Evolutionary conservation across 2,888 invertebrate species (phyloP).

Genomic region (Ashinkailepas kermadecensis): DNA sequence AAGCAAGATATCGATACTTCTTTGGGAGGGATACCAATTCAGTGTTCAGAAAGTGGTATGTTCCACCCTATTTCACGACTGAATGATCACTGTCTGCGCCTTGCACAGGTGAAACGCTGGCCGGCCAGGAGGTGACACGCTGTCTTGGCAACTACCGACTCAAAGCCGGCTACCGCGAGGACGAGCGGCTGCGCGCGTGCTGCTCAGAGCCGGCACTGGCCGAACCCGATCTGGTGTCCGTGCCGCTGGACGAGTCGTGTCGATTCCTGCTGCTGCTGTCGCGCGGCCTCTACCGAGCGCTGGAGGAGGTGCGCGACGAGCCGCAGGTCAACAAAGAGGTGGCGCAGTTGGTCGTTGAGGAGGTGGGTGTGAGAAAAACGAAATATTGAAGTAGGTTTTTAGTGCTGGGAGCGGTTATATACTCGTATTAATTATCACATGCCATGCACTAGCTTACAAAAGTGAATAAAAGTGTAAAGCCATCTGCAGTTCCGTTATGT

Average conservation of each 20-base stretch:
- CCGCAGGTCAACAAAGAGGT: constrained; percentile 75
- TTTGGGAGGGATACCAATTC: too few species aligned
- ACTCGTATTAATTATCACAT: too few species aligned
- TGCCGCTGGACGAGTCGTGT: constrained; percentile 66
- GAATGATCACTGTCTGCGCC: not conserved
- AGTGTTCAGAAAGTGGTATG: too few species aligned
- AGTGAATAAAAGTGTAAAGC: too few species aligned
- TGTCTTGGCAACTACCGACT: constrained; percentile 81
- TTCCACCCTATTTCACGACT: too few species aligned
- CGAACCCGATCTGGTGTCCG: constrained; percentile 74
- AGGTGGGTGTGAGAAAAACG: constrained; percentile 41
- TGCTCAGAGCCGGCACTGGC: constrained; percentile 70
- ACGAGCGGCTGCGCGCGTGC: constrained; percentile 62
- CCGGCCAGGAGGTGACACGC: constrained; percentile 72
- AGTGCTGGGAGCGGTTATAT: too few species aligned
- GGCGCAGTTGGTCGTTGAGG: constrained; percentile 69
- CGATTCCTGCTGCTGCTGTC: constrained; percentile 77
- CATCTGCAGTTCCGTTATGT: too few species aligned
- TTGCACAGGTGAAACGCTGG: constrained; percentile 48
- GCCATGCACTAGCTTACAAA: too few species aligned
- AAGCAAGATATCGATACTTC: too few species aligned
- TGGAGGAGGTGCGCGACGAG: constrained; percentile 67
- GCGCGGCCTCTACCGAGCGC: constrained; percentile 71
- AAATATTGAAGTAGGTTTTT: too few species aligned
- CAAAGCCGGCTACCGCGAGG: constrained; percentile 76